Evolutionary conservation across 2,888 invertebrate genomes (phyloP).

Genomic region (Hemaris fuciformis): DNA sequence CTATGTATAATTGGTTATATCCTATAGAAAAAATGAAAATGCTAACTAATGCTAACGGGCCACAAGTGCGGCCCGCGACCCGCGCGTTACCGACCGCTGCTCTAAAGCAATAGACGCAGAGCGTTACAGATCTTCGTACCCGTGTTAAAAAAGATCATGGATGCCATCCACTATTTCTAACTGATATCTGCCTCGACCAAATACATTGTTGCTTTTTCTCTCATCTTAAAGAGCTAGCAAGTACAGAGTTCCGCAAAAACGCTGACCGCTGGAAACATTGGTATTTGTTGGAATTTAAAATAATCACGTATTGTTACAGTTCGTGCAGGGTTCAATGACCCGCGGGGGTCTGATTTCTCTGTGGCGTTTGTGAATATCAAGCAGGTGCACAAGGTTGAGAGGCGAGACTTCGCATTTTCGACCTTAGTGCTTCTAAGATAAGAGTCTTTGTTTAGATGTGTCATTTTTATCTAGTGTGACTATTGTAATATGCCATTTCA

Average conservation of each 20-base stretch:
- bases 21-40: too few species aligned
- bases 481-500: not conserved
- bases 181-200: too few species aligned
- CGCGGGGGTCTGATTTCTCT: conserved; percentile 25
- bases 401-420: not conserved
- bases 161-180: too few species aligned
- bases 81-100: too few species aligned
- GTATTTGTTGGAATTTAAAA: conserved; percentile 7
- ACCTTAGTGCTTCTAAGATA: not conserved
- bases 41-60: too few species aligned
- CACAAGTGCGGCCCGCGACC: too few species aligned
- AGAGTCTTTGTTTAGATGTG: not conserved
- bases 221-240: not conserved
- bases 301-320: conserved; percentile 9
- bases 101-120: too few species aligned
- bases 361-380: conserved; percentile 15
- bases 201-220: too few species aligned
- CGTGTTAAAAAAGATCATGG: too few species aligned
- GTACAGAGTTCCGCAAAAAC: not conserved
- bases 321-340: conserved; percentile 22
- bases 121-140: too few species aligned
- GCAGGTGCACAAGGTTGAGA: conserved; percentile 9
- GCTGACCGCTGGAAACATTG: not conserved
- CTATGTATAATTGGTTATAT: too few species aligned
- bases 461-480: not conserved